Evolutionary conservation across 2,113 vertebrate genomes (phyloP).

Genomic region (Charina bottae): DNA sequence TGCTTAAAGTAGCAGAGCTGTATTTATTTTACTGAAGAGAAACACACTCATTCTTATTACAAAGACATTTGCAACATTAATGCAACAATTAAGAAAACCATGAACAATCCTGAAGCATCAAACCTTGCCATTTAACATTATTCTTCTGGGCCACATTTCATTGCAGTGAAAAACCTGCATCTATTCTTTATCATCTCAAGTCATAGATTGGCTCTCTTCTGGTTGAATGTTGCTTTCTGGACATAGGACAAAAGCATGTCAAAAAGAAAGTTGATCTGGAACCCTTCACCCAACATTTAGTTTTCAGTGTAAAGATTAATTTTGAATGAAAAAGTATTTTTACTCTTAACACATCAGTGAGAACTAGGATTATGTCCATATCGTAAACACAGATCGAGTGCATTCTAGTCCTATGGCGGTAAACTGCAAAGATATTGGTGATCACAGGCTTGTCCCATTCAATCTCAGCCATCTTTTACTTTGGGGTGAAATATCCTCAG

Average conservation of each 20-base stretch:
- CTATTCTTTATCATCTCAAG: background rate
- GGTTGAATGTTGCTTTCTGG: background rate
- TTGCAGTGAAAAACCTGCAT: background rate
- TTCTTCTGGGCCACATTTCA: background rate
- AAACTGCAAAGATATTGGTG: background rate
- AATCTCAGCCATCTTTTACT: too few species aligned
- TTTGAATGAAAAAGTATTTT: background rate
- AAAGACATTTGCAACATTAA: conserved; percentile 25
- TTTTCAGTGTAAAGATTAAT: background rate
- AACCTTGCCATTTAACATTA: conserved; percentile 3
- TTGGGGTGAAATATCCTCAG: too few species aligned
- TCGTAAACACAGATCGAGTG: background rate
- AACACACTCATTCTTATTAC: conserved; percentile 36
- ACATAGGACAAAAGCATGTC: background rate
- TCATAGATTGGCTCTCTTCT: background rate
- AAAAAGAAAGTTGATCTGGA: background rate
- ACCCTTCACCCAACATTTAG: background rate
- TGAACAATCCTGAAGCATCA: background rate
- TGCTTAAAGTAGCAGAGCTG: conserved; percentile 47
- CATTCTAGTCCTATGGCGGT: background rate
- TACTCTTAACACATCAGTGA: background rate
- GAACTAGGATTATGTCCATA: background rate
- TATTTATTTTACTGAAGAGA: conserved; percentile 35
- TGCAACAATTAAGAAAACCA: conserved; percentile 32
- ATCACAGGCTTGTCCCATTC: background rate